phyloP scores from a whole-genome alignment of 2,888 invertebrate genomes.

The Gastrophysa polygoni region DNA sequence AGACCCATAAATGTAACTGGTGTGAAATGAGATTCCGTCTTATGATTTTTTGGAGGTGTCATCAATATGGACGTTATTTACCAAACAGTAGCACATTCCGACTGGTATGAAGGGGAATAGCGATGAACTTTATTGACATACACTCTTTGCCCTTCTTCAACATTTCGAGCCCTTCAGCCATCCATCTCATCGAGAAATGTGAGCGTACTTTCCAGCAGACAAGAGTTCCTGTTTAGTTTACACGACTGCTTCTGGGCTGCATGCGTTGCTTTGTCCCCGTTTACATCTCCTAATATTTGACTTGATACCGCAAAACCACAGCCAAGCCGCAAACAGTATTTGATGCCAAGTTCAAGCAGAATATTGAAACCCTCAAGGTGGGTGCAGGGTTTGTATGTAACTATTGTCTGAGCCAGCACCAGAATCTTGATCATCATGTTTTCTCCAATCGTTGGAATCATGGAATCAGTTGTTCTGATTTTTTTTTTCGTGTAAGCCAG shows the following conservation, averaged over 20 bases:
- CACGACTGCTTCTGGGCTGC: slow-evolving; percentile 51
- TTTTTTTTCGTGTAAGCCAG: too few relatives aligned
- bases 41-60: too few relatives aligned
- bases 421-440: neutral
- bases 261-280: slow-evolving; percentile 56
- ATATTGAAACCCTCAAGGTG: slow-evolving; percentile 22
- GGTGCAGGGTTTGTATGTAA: neutral
- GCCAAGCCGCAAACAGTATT: slow-evolving; percentile 46
- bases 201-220: slow-evolving; percentile 42
- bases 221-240: slow-evolving; percentile 54
- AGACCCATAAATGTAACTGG: too few relatives aligned
- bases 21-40: too few relatives aligned
- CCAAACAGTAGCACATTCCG: too few relatives aligned
- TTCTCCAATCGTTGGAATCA: neutral
- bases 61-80: too few relatives aligned
- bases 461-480: too few relatives aligned
- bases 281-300: slow-evolving; percentile 55
- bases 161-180: neutral
- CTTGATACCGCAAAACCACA: slow-evolving; percentile 52
- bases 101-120: neutral
- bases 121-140: neutral
- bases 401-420: neutral
- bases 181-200: slow-evolving; percentile 3
- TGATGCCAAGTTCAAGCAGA: slow-evolving; percentile 31
- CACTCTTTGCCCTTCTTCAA: neutral